Conservation (phyloP, 2,888 invertebrate species). For the Steinernema carpocapsae region DNA sequence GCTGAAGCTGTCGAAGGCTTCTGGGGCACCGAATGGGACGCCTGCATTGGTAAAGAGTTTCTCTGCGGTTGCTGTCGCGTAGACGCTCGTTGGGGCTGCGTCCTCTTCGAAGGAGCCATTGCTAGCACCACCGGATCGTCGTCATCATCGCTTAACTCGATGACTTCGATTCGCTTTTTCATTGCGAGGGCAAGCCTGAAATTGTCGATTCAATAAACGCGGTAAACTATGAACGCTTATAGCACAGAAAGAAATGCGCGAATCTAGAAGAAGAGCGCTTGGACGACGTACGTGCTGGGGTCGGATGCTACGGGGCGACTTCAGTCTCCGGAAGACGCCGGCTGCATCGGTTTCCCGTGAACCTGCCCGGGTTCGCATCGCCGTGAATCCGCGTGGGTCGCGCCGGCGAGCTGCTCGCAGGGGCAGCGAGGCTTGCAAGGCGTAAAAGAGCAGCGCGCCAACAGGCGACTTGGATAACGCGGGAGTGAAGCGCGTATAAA, state of each 20-base stretch:
- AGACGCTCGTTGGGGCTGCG: background rate
- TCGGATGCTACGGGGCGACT: no score
- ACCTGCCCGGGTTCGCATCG: no score
- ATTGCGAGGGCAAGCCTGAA: constrained; percentile 10
- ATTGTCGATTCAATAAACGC: background rate
- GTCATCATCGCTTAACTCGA: constrained; percentile 31
- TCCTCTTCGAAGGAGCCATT: background rate
- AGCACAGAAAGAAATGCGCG: no score
- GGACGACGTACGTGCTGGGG: no score
- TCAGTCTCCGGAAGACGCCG: no score
- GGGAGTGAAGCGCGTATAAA: constrained; percentile 23
- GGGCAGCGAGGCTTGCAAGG: background rate
- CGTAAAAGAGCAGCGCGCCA: constrained; percentile 13
- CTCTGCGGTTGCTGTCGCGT: background rate
- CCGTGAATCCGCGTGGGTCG: no score
- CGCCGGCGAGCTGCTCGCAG: background rate
- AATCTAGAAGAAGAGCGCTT: no score
- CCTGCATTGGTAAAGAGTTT: background rate
- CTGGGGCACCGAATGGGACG: background rate
- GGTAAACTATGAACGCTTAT: no score
- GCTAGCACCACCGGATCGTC: background rate
- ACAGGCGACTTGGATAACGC: constrained; percentile 32
- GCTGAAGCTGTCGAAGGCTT: background rate
- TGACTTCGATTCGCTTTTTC: constrained; percentile 27
- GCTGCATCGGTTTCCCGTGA: no score